A percentile compares a stretch with the other conserved stretches of the same genome.
Conservation (phyloP, 2,113 vertebrate genomes). For the Siphamia tubifer region DNA sequence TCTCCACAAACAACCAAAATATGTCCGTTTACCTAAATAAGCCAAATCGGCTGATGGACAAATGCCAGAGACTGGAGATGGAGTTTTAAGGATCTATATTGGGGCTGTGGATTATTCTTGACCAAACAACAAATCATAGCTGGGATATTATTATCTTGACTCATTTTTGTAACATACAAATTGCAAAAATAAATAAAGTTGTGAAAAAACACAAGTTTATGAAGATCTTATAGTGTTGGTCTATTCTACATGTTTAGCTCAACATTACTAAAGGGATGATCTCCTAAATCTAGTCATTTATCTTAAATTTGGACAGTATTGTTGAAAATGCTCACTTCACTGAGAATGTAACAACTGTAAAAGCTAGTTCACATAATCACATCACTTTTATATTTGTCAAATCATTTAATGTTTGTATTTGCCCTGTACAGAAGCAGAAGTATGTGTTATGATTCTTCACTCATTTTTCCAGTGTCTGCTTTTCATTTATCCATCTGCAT, state of each 20-base stretch:
- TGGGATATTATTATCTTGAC: neutral
- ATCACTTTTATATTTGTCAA: neutral
- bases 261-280: no score
- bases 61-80: neutral
- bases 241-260: no score
- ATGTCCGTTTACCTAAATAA: conserved; percentile 44
- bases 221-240: no score
- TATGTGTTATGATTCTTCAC: neutral
- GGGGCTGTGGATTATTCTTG: neutral
- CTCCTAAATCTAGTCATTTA: no score
- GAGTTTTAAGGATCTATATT: neutral
- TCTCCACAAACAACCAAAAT: conserved; percentile 7
- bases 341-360: no score
- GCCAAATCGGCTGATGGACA: conserved; percentile 27
- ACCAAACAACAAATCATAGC: neutral
- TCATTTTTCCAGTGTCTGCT: neutral
- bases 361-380: no score
- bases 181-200: no score
- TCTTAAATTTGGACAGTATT: no score
- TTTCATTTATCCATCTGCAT: neutral
- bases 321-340: no score
- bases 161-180: neutral
- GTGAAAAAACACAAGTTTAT: no score
- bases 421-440: neutral
- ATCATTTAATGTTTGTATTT: no score